Evolutionary conservation across 2,888 invertebrate species (phyloP), one percentile per base, ranked within the genome.

Genomic region (Tromatobia lineatoria): DNA sequence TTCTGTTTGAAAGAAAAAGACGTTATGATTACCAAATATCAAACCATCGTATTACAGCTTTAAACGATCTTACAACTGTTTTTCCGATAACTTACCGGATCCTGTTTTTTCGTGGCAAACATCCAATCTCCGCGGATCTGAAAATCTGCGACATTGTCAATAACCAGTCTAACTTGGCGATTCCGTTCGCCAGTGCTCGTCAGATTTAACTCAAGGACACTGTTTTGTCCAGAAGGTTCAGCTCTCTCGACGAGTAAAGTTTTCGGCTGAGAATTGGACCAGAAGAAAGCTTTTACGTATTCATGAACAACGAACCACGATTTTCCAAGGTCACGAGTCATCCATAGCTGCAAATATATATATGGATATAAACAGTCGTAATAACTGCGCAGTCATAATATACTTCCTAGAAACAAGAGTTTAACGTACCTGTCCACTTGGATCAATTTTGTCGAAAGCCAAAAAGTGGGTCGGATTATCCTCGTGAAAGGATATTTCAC

Each of bases 61-160:
- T 6, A 54, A 54, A 20, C 57, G 3, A 15, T 59, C 57, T 0
- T n/a, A 15, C 7, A 29, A 13, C 11, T 3, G 11, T 1, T 0
- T 42, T 13, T 42, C 23, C 59, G 29, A 23, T n/a, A 42, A 84
- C 76, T 29, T 23, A 93, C 95, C 94, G 47, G 91, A 96, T 96
- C 94, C 61, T 94, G 94, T 91, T 96, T 96, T 91, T 96, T 96
- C 0, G 97, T 97, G 0, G 96, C 97, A 94, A 98, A 98, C 95
- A 98, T 96, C 93, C 96, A 98, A 89, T 97, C 97, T 18, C 96
- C 97, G 91, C 96, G 96, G 45, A 98, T 95, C 91, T 97, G 96
- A 93, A 98, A 97, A 91, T 98, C 97, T 90, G 96, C 96, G 1
- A 97, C 97, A 87, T 96, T 95, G 20, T 95, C 95, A 66, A 97